Base-by-base conservation (phyloP, 2,113 vertebrate genomes). In the Pyxicephalus adspersus region DNA sequence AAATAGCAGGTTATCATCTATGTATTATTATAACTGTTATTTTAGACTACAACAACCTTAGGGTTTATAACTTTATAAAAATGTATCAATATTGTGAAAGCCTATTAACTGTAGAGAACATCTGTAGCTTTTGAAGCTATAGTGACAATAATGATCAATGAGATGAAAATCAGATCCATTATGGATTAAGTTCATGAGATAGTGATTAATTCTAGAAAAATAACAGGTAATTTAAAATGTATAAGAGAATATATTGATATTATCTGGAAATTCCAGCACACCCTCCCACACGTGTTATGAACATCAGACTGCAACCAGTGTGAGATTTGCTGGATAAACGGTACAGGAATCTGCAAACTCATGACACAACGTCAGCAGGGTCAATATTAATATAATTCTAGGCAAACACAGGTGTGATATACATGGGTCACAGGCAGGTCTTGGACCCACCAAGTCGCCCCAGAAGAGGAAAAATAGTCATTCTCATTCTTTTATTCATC, bases 381-480 rank as follows among this genome's bases (percentile, higher is more conserved):
- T 64, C 61, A 64, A 64, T 64, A 64, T 64, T 64, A 64, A 64
- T 64, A 64, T 29, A 4, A 64, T 64, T 64, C 61, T 64, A 64
- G 25, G 25, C 61, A 64, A 64, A 64, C 26, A 64, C 8, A 64
- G 61, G 61, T 64, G 61, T 64, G 61, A 64, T 17, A 28, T 4
- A 16, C 1, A 63, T 64, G 17, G 26, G 26, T 64, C 26, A 64
- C 7, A 28, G 13, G 26, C 61, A 64, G 61, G 26, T 29, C 26
- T 64, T 13, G 61, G 25, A 17, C 9, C 25, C 61, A 64, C 1
- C 23, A 13, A 28, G 61, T 38, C 34, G 9, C 5, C 5, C 2
- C 34, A 38, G 5, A 38, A 3, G 34, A 38, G n/a, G n/a, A 38
- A 38, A 38, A 38, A 38, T 38, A n/a, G n/a, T n/a, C n/a, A n/a